These are phyloP conservation scores for Ivindomyrus marchei DNA, from an alignment of 2,113 vertebrate genomes.

Conservation along the genomic window DNA sequence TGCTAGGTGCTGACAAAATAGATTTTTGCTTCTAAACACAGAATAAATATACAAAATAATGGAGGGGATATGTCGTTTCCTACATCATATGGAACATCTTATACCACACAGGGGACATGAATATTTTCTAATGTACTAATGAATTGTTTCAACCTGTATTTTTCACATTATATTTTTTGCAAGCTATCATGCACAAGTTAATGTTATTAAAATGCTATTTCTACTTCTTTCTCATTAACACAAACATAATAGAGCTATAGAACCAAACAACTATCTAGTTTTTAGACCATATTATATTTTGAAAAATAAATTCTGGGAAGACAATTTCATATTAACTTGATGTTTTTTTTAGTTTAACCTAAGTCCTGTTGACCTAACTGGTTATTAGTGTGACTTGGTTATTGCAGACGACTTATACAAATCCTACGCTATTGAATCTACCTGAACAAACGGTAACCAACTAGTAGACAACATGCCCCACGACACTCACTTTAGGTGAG, in stretches of 20 bases:
- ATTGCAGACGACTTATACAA: not conserved
- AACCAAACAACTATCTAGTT: not conserved
- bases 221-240: not conserved
- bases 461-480: not conserved
- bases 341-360: not conserved
- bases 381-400: not conserved
- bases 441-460: not conserved
- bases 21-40: constrained; percentile 2
- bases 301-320: not conserved
- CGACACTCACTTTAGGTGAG: not conserved
- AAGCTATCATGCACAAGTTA: not conserved
- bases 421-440: not conserved
- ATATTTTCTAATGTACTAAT: not conserved
- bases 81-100: not conserved
- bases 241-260: not conserved
- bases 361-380: not conserved
- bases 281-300: not conserved
- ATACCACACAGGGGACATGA: not conserved
- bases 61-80: not conserved
- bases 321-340: not conserved
- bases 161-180: not conserved
- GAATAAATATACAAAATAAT: not conserved
- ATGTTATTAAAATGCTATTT: not conserved
- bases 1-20: not conserved
- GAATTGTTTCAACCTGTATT: not conserved